A percentile compares a stretch with the other conserved stretches of the same genome.
Evolutionary conservation across 2,797 vertebrate species (phyloP).

Genomic region (Acipenser oxyrinchus): DNA sequence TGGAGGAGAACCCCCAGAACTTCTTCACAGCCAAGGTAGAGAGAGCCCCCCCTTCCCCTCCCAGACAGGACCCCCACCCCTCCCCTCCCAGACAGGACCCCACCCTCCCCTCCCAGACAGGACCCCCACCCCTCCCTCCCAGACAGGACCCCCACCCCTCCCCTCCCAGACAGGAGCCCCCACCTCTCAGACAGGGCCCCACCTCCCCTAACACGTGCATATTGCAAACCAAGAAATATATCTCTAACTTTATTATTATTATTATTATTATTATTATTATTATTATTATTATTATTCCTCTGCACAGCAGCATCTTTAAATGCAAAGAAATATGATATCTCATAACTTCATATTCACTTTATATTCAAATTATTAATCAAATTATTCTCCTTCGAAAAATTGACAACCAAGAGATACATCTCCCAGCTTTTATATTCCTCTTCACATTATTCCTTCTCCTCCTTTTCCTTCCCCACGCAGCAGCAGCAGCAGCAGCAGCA

Average conservation of each 20-base stretch:
- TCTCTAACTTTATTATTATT: too few relatives aligned
- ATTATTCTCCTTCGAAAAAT: background rate
- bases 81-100: background rate
- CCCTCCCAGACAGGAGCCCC: background rate
- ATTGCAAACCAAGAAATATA: too few relatives aligned
- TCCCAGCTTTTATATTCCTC: background rate
- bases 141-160: background rate
- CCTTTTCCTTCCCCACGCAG: slow-evolving; percentile 4
- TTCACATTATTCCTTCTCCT: slow-evolving; percentile 1
- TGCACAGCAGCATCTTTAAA: too few relatives aligned
- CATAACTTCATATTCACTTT: background rate
- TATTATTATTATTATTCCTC: too few relatives aligned
- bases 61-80: too few relatives aligned
- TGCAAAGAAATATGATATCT: background rate
- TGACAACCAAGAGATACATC: background rate
- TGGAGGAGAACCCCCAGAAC: slow-evolving; percentile 55
- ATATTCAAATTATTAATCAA: too few relatives aligned
- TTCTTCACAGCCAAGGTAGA: slow-evolving; percentile 66
- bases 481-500: slow-evolving; percentile 27
- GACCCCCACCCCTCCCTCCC: background rate
- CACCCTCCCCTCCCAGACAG: too few relatives aligned
- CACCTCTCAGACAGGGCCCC: background rate
- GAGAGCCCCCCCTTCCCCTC: rapidly evolving
- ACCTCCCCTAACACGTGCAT: background rate
- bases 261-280: too few relatives aligned